These are phyloP conservation scores for Pogonocherus hispidulus DNA, from an alignment of 2,888 invertebrate genomes.

Conservation along the genomic window DNA sequence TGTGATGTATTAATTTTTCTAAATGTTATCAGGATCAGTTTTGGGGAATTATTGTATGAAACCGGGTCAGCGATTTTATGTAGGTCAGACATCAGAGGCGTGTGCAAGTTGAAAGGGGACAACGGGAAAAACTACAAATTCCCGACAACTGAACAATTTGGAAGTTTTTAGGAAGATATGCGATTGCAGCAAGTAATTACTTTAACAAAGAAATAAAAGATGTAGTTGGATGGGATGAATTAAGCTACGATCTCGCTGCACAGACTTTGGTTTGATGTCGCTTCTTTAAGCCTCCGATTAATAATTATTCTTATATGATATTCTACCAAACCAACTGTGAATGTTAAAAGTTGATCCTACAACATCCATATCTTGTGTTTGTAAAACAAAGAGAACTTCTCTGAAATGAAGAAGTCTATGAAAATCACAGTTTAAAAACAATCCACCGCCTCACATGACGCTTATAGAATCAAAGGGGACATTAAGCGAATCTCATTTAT, in stretches of 20 bases:
- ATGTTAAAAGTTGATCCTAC: not conserved
- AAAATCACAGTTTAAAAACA: not conserved
- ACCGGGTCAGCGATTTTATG: not conserved
- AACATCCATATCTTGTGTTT: not conserved
- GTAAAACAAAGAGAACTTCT: not conserved
- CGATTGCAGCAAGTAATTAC: too few species aligned
- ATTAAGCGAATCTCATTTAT: not conserved
- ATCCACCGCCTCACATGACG: not conserved
- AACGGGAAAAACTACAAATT: too few species aligned
- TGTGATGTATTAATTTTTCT: slow-evolving; percentile 4
- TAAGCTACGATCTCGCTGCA: too few species aligned
- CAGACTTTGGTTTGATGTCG: too few species aligned
- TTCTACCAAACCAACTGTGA: not conserved
- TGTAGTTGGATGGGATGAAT: too few species aligned
- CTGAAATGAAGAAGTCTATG: not conserved
- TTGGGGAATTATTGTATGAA: not conserved
- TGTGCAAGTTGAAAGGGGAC: not conserved
- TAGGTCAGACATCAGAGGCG: not conserved
- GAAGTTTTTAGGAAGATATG: too few species aligned
- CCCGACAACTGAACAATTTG: too few species aligned
- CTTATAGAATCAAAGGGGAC: not conserved
- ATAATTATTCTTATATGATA: too few species aligned
- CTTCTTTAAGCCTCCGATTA: too few species aligned
- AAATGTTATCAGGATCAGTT: not conserved
- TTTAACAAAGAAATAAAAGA: too few species aligned